phyloP scores from a whole-genome alignment of 2,888 invertebrate genomes.

The Eristalis arbustorum region DNA sequence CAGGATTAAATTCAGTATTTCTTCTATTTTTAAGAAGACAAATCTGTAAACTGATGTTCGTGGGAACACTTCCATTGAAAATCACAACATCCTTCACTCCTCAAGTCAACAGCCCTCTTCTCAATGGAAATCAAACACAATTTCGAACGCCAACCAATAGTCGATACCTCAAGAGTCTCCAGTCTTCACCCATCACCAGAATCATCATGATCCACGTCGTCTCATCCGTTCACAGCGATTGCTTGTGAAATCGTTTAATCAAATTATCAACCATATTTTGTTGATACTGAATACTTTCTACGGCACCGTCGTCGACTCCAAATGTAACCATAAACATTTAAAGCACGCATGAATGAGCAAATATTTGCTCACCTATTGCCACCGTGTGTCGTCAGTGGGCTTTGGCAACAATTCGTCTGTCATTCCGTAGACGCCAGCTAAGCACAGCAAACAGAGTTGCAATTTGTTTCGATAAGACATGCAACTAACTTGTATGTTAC shows the following conservation, averaged over 20 bases:
- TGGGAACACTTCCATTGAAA: background rate
- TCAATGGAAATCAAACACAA: background rate
- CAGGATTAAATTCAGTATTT: too few relatives aligned
- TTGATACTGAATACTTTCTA: slow-evolving; percentile 40
- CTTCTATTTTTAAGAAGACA: background rate
- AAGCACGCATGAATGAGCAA: slow-evolving; percentile 31
- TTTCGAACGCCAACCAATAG: background rate
- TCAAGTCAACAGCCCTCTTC: background rate
- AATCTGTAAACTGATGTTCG: background rate
- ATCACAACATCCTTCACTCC: background rate
- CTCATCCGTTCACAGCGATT: background rate
- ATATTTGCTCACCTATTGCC: slow-evolving; percentile 39
- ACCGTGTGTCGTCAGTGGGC: slow-evolving; percentile 2
- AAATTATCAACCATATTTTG: slow-evolving; percentile 13
- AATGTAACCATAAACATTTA: slow-evolving; percentile 14
- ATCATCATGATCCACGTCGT: background rate
- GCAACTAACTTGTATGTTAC: background rate
- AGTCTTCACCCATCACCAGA: background rate
- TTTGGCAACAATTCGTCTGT: background rate
- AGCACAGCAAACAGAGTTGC: background rate
- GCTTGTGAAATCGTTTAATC: slow-evolving; percentile 5
- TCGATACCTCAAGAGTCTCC: background rate
- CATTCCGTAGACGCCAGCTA: slow-evolving; percentile 1
- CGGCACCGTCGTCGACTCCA: background rate
- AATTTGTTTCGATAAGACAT: slow-evolving; percentile 1